Evolutionary conservation across 2,888 invertebrate genomes (phyloP).

Genomic region (Oxyteleia sp.): DNA sequence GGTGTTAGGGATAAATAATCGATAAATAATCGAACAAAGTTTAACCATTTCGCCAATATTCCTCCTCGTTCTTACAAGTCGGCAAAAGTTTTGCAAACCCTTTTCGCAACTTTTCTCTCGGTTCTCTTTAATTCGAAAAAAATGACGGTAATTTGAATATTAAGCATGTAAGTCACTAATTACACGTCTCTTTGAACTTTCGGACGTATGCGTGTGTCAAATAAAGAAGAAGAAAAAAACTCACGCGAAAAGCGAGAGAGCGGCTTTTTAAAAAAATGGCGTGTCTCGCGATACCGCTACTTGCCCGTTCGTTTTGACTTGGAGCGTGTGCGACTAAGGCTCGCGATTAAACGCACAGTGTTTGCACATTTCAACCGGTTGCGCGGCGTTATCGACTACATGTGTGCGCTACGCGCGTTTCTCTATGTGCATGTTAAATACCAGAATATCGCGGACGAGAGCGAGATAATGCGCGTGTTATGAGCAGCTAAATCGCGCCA

Average conservation of each 20-base stretch:
- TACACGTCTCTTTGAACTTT: constrained; percentile 2
- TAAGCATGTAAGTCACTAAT: constrained; percentile 8
- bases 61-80: too few species aligned
- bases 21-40: too few species aligned
- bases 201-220: neutral
- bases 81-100: neutral
- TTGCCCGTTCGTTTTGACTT: constrained; percentile 25
- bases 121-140: constrained; percentile 1
- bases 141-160: constrained; percentile 1
- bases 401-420: constrained; percentile 31
- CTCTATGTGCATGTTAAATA: constrained; percentile 43
- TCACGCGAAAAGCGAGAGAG: neutral
- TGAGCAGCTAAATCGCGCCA: constrained; percentile 74
- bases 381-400: constrained; percentile 41
- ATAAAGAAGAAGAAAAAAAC: neutral
- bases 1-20: too few species aligned
- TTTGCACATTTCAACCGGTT: constrained; percentile 55
- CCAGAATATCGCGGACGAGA: constrained; percentile 21
- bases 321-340: constrained; percentile 26
- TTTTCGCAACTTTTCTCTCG: neutral
- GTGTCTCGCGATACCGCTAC: constrained; percentile 24
- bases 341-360: constrained; percentile 31
- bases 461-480: constrained; percentile 64
- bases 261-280: constrained; percentile 11
- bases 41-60: too few species aligned